Conservation (phyloP, 2,113 vertebrate species). For the Ibidorhyncha struthersii region DNA sequence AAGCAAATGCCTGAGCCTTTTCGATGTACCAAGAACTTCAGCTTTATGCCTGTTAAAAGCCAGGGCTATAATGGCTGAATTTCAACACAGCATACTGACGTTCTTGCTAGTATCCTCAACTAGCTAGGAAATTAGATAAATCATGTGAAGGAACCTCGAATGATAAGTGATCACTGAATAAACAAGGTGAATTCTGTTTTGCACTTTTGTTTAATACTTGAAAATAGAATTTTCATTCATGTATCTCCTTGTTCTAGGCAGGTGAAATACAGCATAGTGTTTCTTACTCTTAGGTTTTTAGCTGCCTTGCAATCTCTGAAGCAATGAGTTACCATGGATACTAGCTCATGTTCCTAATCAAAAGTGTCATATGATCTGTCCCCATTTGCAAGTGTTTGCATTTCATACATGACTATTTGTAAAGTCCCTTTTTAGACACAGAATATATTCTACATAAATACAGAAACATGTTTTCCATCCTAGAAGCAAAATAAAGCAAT, state of each 20-base stretch:
- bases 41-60: not conserved
- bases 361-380: not conserved
- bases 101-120: not conserved
- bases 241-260: not conserved
- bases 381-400: not conserved
- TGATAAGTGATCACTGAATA: not conserved
- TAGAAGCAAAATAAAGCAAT: not conserved
- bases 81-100: not conserved
- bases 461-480: not conserved
- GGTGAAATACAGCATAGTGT: not conserved
- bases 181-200: not conserved
- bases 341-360: not conserved
- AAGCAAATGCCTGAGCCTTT: not conserved
- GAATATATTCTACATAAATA: not conserved
- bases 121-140: not conserved
- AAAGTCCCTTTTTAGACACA: not conserved
- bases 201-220: not conserved
- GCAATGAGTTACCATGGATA: not conserved
- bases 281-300: not conserved
- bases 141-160: not conserved
- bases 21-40: not conserved
- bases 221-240: not conserved
- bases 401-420: not conserved
- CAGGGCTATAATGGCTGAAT: not conserved
- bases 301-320: not conserved